These are phyloP conservation scores for Antrozous pallidus DNA, from an alignment of 2,797 vertebrate genomes.

Conservation along the genomic window DNA sequence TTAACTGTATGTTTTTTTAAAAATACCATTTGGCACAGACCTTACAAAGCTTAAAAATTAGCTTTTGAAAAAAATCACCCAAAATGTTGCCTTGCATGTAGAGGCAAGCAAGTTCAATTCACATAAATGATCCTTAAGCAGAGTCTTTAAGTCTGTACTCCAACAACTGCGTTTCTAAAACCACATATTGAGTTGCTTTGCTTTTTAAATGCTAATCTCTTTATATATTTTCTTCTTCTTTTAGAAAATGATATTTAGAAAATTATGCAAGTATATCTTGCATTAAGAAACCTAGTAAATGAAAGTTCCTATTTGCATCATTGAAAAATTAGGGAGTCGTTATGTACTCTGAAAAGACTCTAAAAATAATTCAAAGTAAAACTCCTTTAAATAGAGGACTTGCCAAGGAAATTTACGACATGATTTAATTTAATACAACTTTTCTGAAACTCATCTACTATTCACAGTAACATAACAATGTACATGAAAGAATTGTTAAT, in stretches of 20 bases:
- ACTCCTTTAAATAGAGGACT: slow-evolving; percentile 25
- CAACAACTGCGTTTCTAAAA: slow-evolving; percentile 67
- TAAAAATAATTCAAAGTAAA: slow-evolving; percentile 34
- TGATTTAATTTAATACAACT: slow-evolving; percentile 45
- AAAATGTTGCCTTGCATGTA: slow-evolving; percentile 70
- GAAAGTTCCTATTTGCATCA: not conserved
- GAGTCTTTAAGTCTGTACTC: slow-evolving; percentile 64
- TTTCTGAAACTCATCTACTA: slow-evolving; percentile 42
- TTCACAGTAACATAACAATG: not conserved
- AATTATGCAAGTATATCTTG: slow-evolving; percentile 33
- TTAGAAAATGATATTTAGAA: slow-evolving; percentile 43
- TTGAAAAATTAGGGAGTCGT: slow-evolving; percentile 4
- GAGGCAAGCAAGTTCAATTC: slow-evolving; percentile 70
- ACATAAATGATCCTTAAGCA: slow-evolving; percentile 63
- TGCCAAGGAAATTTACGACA: slow-evolving; percentile 11
- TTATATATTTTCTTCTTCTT: slow-evolving; percentile 49
- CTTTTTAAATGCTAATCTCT: slow-evolving; percentile 56
- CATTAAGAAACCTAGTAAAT: slow-evolving; percentile 39
- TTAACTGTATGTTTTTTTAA: slow-evolving; percentile 77
- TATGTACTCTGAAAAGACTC: slow-evolving; percentile 42
- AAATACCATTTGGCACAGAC: slow-evolving; percentile 76
- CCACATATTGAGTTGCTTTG: slow-evolving; percentile 62
- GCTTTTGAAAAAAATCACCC: slow-evolving; percentile 67
- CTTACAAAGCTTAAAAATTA: slow-evolving; percentile 75
- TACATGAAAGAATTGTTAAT: slow-evolving; percentile 16